A percentile compares a stretch with the other conserved stretches of the same genome.
These are phyloP conservation scores for Onychostruthus taczanowskii DNA, from an alignment of 2,113 vertebrate genomes.

Conservation along the genomic window DNA sequence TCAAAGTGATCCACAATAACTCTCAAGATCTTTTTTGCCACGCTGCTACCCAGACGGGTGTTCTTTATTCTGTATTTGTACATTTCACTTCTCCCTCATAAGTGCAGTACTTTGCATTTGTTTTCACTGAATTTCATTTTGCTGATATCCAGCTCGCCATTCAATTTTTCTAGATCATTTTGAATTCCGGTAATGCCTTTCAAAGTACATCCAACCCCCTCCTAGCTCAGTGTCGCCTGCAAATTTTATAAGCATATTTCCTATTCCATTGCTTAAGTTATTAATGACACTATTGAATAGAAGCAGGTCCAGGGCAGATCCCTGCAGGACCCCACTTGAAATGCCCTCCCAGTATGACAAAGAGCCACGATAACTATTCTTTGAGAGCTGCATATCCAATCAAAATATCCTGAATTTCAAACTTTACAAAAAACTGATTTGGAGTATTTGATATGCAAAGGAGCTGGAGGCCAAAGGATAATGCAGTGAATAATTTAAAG, in stretches of 20 bases:
- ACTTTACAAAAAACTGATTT: slow-evolving; percentile 36
- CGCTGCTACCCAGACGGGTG: background rate
- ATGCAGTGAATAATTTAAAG: slow-evolving; percentile 46
- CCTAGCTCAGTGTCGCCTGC: background rate
- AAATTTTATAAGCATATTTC: slow-evolving; percentile 42
- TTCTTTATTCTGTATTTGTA: background rate
- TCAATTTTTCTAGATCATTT: background rate
- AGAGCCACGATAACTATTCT: background rate
- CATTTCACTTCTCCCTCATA: background rate
- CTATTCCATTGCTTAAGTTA: slow-evolving; percentile 21
- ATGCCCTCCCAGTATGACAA: background rate
- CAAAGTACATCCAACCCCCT: background rate
- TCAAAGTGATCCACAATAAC: background rate
- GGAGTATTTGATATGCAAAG: slow-evolving; percentile 44
- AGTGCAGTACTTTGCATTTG: slow-evolving; percentile 10
- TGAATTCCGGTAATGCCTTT: slow-evolving; percentile 20
- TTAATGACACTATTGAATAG: slow-evolving; percentile 41
- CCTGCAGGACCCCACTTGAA: slow-evolving; percentile 26
- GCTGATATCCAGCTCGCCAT: background rate
- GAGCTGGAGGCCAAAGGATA: slow-evolving; percentile 36
- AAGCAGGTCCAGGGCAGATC: slow-evolving; percentile 12
- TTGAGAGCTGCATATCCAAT: background rate
- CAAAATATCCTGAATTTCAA: slow-evolving; percentile 36
- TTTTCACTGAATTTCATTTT: slow-evolving; percentile 10
- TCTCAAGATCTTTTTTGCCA: background rate